These are phyloP conservation scores for Dasyurus viverrinus DNA, from an alignment of 2,113 vertebrate genomes.

Conservation along the genomic window DNA sequence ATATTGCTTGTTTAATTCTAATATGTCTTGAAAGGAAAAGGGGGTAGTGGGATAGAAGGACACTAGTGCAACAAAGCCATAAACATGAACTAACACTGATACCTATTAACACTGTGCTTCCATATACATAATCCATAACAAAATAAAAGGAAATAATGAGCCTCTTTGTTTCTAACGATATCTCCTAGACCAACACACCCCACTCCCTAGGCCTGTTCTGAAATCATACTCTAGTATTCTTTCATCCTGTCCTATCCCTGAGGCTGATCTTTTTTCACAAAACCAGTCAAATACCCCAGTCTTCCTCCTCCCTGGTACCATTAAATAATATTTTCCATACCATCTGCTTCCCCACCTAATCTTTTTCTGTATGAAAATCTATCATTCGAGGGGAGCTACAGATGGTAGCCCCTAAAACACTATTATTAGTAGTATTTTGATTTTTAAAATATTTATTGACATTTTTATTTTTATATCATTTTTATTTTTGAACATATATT, in stretches of 20 bases:
- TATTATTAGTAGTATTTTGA: not conserved
- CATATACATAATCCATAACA: not conserved
- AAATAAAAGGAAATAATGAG: not conserved
- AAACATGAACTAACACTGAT: not conserved
- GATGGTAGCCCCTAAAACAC: not conserved
- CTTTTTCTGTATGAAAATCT: not conserved
- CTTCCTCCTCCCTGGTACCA: not conserved
- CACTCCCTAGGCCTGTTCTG: not conserved
- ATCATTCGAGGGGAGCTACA: not conserved
- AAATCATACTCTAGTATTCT: not conserved
- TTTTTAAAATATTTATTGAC: not conserved
- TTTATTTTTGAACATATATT: not conserved
- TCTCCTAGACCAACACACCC: not conserved
- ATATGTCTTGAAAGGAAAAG: not conserved
- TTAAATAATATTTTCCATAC: not conserved
- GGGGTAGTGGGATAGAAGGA: not conserved
- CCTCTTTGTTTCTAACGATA: not conserved
- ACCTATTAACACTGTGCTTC: not conserved
- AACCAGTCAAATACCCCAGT: not conserved
- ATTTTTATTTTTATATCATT: not conserved
- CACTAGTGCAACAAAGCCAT: not conserved
- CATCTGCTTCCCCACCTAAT: not conserved
- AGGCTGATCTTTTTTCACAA: not conserved
- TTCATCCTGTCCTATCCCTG: not conserved
- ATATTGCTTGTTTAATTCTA: not conserved